Percentiles rank a stretch among this genome's conserved stretches.
phyloP scores from a whole-genome alignment of 2,113 vertebrate species.

The Alexandromys fortis region DNA sequence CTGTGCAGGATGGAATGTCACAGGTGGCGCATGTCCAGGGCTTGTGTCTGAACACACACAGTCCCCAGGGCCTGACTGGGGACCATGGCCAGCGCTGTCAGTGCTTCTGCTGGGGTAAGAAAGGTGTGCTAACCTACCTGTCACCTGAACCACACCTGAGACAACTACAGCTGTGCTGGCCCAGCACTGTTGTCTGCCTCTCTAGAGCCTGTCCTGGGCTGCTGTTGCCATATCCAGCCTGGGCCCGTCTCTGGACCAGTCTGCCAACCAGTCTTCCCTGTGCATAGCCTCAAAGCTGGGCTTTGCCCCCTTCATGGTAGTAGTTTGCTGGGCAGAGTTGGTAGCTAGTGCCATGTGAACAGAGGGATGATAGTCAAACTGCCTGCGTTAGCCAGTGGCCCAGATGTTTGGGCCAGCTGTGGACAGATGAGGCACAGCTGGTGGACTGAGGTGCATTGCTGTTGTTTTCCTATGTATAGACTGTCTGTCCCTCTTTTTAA shows the following conservation, averaged over 20 bases:
- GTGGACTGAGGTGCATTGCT: not conserved
- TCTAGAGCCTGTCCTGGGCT: not conserved
- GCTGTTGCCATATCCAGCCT: not conserved
- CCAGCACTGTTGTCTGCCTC: not conserved
- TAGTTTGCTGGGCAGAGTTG: not conserved
- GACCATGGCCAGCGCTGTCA: not conserved
- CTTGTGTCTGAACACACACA: conserved; percentile 23
- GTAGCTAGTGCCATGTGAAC: not conserved
- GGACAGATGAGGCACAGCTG: not conserved
- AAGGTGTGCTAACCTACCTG: not conserved
- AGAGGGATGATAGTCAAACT: not conserved
- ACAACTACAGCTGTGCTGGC: not conserved
- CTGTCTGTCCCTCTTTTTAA: conserved; percentile 55
- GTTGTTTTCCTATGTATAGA: not conserved
- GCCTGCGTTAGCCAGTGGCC: not conserved
- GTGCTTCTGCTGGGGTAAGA: too few species aligned
- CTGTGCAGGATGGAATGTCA: not conserved
- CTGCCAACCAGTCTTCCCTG: not conserved
- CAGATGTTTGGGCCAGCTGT: not conserved
- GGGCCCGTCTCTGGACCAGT: not conserved
- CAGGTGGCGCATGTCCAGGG: not conserved
- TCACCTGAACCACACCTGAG: not conserved
- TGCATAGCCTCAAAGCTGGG: not conserved
- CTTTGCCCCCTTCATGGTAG: not conserved
- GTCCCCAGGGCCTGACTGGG: not conserved